A percentile compares a stretch with the other conserved stretches of the same genome.
These are phyloP conservation scores for Cantharis rustica DNA, from an alignment of 2,888 invertebrate species.

Conservation along the genomic window DNA sequence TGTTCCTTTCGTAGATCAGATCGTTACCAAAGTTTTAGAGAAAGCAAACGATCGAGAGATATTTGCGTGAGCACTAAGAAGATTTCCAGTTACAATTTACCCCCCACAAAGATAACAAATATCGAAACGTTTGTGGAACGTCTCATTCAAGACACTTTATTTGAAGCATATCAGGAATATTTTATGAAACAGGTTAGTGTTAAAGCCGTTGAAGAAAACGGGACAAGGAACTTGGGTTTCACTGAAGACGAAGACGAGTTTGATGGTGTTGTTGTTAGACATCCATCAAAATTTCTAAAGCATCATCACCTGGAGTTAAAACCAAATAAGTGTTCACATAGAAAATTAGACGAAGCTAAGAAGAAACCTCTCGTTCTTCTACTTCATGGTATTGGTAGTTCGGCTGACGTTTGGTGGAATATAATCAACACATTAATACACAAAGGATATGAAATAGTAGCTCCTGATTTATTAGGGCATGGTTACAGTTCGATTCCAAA, in stretches of 20 bases:
- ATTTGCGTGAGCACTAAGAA: conserved; percentile 15
- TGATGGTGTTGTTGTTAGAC: conserved; percentile 39
- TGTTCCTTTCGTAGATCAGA: conserved; percentile 55
- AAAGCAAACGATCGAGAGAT: conserved; percentile 14
- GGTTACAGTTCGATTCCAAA: conserved; percentile 68
- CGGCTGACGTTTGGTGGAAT: conserved; percentile 66
- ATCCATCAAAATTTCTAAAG: conserved; percentile 13
- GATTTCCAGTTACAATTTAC: conserved; percentile 38
- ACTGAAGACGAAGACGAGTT: conserved; percentile 39
- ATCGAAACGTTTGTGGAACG: conserved; percentile 52
- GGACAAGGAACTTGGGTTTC: conserved; percentile 48
- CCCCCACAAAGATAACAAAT: conserved; percentile 46
- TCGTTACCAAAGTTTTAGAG: conserved; percentile 33
- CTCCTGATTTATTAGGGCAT: conserved; percentile 71
- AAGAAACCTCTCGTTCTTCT: conserved; percentile 64
- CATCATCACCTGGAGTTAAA: not conserved
- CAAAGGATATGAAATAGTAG: conserved; percentile 66
- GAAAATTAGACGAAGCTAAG: conserved; percentile 21
- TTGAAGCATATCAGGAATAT: conserved; percentile 53
- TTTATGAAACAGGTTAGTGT: conserved; percentile 34
- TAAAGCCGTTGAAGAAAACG: conserved; percentile 18
- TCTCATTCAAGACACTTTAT: conserved; percentile 50
- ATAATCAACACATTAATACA: conserved; percentile 63
- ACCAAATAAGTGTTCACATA: conserved; percentile 15
- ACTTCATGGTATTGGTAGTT: conserved; percentile 70